Percentiles rank a stretch among this genome's conserved stretches.
phyloP scores from a whole-genome alignment of 2,888 invertebrate species.

The Melanostoma scalare region DNA sequence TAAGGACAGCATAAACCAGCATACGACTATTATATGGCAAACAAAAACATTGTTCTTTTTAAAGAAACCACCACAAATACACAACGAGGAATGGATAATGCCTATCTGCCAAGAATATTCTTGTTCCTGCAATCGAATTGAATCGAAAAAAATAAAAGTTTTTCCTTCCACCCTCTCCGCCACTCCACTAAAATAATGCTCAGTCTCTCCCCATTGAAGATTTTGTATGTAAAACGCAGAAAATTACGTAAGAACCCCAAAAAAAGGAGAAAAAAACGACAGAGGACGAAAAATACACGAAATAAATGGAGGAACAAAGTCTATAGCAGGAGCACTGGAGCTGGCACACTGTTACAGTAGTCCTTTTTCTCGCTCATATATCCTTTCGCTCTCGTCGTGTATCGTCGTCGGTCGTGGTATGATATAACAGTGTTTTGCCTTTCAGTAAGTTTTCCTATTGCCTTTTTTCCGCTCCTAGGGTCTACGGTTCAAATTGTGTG shows the following conservation, averaged over 20 bases:
- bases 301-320: conserved; percentile 51
- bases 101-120: conserved; percentile 58
- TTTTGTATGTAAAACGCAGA: conserved; percentile 72
- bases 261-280: conserved; percentile 31
- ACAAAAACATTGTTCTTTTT: conserved; percentile 59
- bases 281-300: conserved; percentile 50
- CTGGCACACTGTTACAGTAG: conserved; percentile 43
- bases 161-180: conserved; percentile 13
- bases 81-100: conserved; percentile 55
- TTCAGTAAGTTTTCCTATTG: conserved; percentile 52
- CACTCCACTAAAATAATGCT: conserved; percentile 1
- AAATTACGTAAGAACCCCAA: conserved; percentile 69
- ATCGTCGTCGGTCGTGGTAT: conserved; percentile 36
- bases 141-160: conserved; percentile 35
- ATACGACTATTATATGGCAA: conserved; percentile 48
- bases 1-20: conserved; percentile 42
- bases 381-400: conserved; percentile 56
- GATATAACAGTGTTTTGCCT: conserved; percentile 71
- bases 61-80: conserved; percentile 30
- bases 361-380: conserved; percentile 37
- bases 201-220: conserved; percentile 37
- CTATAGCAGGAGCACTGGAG: conserved; percentile 41
- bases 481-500: conserved; percentile 49
- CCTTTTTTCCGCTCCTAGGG: conserved; percentile 40
- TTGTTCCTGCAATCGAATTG: conserved; percentile 32